Evolutionary conservation across 2,797 vertebrate genomes (phyloP).

Genomic region (Botia almorhae): DNA sequence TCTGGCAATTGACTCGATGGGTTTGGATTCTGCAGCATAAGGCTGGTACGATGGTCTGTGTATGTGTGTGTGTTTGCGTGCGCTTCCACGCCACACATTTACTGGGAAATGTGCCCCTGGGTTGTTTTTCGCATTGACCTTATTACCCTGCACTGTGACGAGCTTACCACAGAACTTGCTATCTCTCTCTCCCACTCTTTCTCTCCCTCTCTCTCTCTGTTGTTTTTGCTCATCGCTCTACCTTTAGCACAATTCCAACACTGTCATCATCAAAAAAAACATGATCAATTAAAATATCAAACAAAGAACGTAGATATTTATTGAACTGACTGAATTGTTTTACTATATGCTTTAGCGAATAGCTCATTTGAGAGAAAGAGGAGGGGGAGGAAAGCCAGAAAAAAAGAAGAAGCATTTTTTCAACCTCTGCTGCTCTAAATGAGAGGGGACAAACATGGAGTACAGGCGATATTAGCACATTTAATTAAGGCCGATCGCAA

Average conservation of each 20-base stretch:
- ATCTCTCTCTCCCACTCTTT: slow-evolving; percentile 46
- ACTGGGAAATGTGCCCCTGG: slow-evolving; percentile 88
- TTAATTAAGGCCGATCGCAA: slow-evolving; percentile 68
- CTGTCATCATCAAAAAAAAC: slow-evolving; percentile 18
- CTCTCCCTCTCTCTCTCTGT: slow-evolving; percentile 40
- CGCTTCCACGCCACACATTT: slow-evolving; percentile 82
- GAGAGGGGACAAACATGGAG: slow-evolving; percentile 58
- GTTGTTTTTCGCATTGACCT: slow-evolving; percentile 96
- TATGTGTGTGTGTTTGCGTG: slow-evolving; percentile 52
- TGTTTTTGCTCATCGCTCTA: slow-evolving; percentile 24
- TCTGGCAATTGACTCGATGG: slow-evolving; percentile 97
- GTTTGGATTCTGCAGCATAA: slow-evolving; percentile 92
- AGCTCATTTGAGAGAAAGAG: neutral
- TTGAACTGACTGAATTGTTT: slow-evolving; percentile 7
- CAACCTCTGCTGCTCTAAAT: slow-evolving; percentile 50
- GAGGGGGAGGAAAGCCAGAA: neutral
- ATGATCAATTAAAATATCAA: slow-evolving; percentile 16
- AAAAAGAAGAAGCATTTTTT: slow-evolving; percentile 23
- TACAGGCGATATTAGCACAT: slow-evolving; percentile 63
- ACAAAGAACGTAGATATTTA: neutral
- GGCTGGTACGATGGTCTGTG: slow-evolving; percentile 78
- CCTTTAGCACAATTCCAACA: neutral
- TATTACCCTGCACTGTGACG: slow-evolving; percentile 90
- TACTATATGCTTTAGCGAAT: neutral
- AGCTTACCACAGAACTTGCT: slow-evolving; percentile 78